Base-by-base conservation (phyloP, 2,113 vertebrate genomes). In the Tinamus guttatus region DNA sequence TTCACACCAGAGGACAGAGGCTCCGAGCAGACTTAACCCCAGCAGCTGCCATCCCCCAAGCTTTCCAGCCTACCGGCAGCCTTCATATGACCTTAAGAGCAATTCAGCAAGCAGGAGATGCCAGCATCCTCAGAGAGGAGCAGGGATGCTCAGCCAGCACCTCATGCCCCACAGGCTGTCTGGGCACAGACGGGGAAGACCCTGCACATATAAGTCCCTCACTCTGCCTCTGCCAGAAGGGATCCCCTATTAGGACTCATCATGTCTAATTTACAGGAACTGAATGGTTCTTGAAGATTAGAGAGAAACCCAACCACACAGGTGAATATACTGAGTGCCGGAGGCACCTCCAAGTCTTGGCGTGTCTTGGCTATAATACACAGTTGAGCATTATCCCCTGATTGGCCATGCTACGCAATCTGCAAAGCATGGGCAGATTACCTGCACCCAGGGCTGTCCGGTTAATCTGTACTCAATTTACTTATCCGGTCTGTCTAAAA, bases 381-480 rank as follows among this genome's bases (percentile, higher is more conserved):
- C 11, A 2, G 7, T 19, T 69, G 27, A 58, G n/a, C 45, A 7
- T 85, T 65, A 11, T 19, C 59, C 59, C n/a, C 9, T 4, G 1
- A 28, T 49, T 45, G 65, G 8, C 10, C 85, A 78, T 69, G 77
- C 34, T 1, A 0, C 7, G 65, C 82, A n/a, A 36, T 47, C 20
- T 2, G 84, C 74, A 75, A 74, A 40, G 79, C 85, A 59, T 1
- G 2, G 68, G 69, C 64, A 63, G 80, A 84, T 80, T 28, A 74
- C 56, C 21, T 32, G 49, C 14, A 51, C 8, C 12, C 68, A 51
- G 49, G 64, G n/a, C 73, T 75, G 38, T 7, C 64, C 1, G 0
- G 86, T 62, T 96, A 95, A 94, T 92, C 95, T 18, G 27, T 38
- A 81, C 86, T 95, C 90, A 79, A 73, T 34, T 73, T 63, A 71